Base-by-base conservation (phyloP, 2,888 invertebrate genomes). In the Sinohyriopsis cumingii region DNA sequence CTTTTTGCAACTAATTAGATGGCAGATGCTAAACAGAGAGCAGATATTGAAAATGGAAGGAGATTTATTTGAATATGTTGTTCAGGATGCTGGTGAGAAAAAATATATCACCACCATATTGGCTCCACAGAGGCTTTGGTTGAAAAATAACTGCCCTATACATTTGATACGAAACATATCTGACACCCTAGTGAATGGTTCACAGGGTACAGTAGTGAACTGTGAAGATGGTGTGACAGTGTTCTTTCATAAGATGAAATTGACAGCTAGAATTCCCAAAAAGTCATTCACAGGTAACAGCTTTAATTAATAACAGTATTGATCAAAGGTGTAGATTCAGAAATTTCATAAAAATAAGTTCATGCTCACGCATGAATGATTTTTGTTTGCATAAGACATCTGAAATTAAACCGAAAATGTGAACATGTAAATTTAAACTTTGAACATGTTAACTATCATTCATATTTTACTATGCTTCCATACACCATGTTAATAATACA, bases 101-200 rank as follows among this genome's bases (percentile, higher is more conserved):
- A 28, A 24, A 33, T 25, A 24, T 12, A 33, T 65, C 5, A 24
- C 57, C 24, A 19, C 45, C 12, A 28, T 65, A 19, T 22, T 56
- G 22, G 69, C 55, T 12, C 65, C 64, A 59, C 20, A 56, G 7
- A 65, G 55, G 20, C 60, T 69, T 59, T 69, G 69, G 69, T 59
- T 69, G 56, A 69, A 69, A 45, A 24, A 22, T 22, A 24, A 55
- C 45, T 53, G 55, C n/a, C 20, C 20, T 22, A 55, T 60, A 3
- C 53, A 66, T 6, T 57, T 69, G 25, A n/a, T 65, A 9, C 55
- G 63, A 15, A 65, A 69, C 53, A 53, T 66, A 5, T 45, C 61
- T 22, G 28, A 66, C 22, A 56, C 53, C 6, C 59, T 70, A 20
- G 66, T 70, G 5, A 70, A 70, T 62, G 66, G 70, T 5, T 22